These are phyloP conservation scores for Hippasteria phrygiana DNA, from an alignment of 53 echinoderm and acorn worm species.

Conservation along the genomic window DNA sequence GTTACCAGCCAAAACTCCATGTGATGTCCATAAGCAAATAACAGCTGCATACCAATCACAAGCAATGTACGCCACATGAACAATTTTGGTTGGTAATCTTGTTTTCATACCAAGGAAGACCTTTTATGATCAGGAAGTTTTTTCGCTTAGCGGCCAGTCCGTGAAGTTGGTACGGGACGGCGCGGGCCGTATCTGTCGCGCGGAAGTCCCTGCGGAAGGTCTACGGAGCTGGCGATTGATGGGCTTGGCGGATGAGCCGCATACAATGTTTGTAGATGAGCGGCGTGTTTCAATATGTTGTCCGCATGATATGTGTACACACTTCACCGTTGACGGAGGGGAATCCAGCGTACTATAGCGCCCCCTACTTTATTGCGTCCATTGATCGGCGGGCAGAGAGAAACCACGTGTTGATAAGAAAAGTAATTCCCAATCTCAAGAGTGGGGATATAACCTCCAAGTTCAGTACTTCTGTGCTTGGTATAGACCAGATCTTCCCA, in stretches of 20 bases:
- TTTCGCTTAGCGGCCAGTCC: too few relatives aligned
- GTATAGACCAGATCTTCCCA: not conserved
- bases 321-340: conserved; percentile 7
- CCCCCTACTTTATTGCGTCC: not conserved
- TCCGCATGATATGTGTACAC: not conserved
- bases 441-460: not conserved
- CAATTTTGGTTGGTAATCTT: too few relatives aligned
- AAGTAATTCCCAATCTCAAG: not conserved
- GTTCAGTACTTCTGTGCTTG: not conserved
- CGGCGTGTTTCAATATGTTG: conserved; percentile 33
- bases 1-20: too few relatives aligned
- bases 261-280: conserved; percentile 16
- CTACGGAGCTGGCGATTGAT: not conserved
- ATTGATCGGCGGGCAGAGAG: conserved; percentile 3
- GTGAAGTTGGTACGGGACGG: not conserved
- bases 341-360: conserved; percentile 7
- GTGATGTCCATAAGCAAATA: too few relatives aligned
- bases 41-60: too few relatives aligned
- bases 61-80: too few relatives aligned
- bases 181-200: not conserved
- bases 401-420: conserved; percentile 10
- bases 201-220: not conserved
- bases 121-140: too few relatives aligned
- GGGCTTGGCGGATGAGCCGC: not conserved
- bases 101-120: too few relatives aligned